phyloP scores from a whole-genome alignment of 2,797 vertebrate species.

The Peromyscus melanophrys region DNA sequence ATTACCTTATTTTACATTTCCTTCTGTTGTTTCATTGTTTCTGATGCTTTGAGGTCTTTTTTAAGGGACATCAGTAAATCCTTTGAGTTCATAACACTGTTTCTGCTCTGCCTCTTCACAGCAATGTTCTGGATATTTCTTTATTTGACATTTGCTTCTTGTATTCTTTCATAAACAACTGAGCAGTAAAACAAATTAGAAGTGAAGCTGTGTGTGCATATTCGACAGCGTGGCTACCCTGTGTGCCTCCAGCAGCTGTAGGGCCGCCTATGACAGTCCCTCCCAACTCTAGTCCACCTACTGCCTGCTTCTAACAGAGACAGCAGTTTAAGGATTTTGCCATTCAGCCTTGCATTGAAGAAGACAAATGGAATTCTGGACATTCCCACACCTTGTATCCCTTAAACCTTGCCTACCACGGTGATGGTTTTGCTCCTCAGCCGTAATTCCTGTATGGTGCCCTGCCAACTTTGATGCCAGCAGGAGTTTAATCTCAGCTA shows the following conservation, averaged over 20 bases:
- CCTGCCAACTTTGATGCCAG: neutral
- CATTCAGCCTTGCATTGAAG: neutral
- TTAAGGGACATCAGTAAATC: conserved; percentile 36
- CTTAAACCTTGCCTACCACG: conserved; percentile 8
- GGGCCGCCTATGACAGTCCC: neutral
- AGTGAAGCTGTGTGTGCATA: neutral
- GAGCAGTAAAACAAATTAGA: neutral
- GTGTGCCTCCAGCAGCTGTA: no score
- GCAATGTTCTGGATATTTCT: conserved; percentile 12
- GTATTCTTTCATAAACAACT: conserved; percentile 4
- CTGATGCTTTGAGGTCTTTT: neutral
- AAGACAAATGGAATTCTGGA: neutral
- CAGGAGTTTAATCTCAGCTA: conserved; percentile 18
- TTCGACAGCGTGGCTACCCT: no score
- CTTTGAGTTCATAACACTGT: conserved; percentile 44
- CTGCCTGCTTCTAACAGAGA: neutral
- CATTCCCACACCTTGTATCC: neutral
- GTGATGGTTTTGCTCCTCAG: neutral
- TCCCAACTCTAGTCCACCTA: neutral
- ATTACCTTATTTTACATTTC: conserved; percentile 22
- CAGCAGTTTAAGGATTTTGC: neutral
- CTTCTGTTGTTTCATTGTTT: conserved; percentile 19
- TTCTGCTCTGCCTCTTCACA: conserved; percentile 3
- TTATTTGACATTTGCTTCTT: conserved; percentile 33
- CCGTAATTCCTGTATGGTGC: neutral